Conservation (phyloP, 2,797 vertebrate species). For the Sparus aurata region DNA sequence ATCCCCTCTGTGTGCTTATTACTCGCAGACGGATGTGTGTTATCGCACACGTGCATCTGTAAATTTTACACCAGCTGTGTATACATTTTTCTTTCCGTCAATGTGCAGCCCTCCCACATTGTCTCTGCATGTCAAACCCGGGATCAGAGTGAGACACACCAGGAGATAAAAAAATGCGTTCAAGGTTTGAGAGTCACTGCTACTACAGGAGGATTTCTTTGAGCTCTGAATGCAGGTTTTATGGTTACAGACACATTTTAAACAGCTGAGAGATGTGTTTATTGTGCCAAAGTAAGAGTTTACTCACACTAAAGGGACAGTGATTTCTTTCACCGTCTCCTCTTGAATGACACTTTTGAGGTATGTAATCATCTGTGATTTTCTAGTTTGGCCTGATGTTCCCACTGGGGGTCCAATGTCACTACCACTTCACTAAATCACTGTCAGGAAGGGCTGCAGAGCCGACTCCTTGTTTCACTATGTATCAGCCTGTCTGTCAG, state of each 20-base stretch:
- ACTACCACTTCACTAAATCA: not conserved
- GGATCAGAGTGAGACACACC: not conserved
- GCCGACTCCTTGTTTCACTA: not conserved
- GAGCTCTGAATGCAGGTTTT: not conserved
- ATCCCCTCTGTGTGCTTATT: not conserved
- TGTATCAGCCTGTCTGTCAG: not conserved
- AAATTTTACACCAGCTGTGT: not conserved
- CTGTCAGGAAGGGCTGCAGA: not conserved
- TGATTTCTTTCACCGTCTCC: not conserved
- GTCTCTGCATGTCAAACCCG: not conserved
- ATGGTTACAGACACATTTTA: not conserved
- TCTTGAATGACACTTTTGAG: not conserved
- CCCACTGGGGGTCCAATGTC: not conserved
- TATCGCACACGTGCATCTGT: not conserved
- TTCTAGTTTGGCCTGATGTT: not conserved
- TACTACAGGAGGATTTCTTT: not conserved
- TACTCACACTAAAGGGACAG: not conserved
- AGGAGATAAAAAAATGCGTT: not conserved
- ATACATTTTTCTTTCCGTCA: not conserved
- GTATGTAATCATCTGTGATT: not conserved
- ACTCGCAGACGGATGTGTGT: not conserved
- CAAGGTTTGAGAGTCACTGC: not conserved
- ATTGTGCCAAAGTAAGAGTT: not conserved
- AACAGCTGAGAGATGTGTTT: not conserved
- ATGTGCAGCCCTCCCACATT: not conserved